Evolutionary conservation across 2,113 vertebrate genomes (phyloP).

Genomic region (Panthera tigris): DNA sequence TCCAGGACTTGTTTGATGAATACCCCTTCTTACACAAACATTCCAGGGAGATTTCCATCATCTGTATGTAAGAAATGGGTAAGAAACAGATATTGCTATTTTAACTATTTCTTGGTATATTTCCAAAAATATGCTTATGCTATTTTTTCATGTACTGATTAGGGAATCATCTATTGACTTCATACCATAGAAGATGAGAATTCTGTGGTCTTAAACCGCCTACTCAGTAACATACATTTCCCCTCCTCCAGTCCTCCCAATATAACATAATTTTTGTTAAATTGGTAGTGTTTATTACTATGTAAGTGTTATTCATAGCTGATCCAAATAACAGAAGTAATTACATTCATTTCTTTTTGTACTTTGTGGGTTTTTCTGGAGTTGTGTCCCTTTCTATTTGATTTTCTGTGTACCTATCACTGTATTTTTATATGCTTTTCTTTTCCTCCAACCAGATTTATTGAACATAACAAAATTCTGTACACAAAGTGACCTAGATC

Average conservation of each 20-base stretch:
- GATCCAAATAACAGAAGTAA: neutral
- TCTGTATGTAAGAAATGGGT: neutral
- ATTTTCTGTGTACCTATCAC: neutral
- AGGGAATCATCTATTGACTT: neutral
- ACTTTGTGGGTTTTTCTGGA: neutral
- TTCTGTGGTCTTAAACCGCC: neutral
- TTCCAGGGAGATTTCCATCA: neutral
- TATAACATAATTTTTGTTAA: neutral
- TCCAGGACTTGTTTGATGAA: neutral
- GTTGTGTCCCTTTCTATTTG: neutral
- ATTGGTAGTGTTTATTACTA: neutral
- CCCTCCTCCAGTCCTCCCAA: neutral
- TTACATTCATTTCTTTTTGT: neutral
- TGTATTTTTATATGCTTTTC: neutral
- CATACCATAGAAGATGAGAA: neutral
- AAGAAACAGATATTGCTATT: neutral
- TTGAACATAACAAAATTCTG: constrained; percentile 54
- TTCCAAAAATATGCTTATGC: neutral
- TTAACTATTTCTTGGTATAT: neutral
- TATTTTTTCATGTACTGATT: neutral
- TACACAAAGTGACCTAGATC: constrained; percentile 33
- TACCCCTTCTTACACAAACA: neutral
- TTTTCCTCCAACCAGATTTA: constrained; percentile 66
- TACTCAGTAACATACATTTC: neutral
- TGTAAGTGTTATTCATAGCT: neutral